Conservation (phyloP, 1,140 invertebrate genomes). For the Euschistus heros region DNA sequence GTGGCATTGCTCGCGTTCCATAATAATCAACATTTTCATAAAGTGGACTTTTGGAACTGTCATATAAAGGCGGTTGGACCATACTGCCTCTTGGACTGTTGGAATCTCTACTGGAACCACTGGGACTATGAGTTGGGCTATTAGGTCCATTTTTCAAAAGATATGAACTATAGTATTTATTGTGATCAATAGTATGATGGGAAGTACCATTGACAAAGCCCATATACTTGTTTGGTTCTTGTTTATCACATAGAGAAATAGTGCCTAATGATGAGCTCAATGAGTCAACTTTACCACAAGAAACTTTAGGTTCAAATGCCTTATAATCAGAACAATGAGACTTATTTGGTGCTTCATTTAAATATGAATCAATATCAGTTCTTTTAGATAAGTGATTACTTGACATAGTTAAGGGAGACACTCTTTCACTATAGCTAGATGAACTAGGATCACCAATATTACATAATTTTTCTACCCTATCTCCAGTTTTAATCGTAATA, state of each 20-base stretch:
- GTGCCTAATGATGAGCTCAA: conserved; percentile 31
- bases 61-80: conserved; percentile 28
- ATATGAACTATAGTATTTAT: conserved; percentile 31
- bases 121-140: conserved; percentile 33
- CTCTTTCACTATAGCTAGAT: background rate
- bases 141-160: conserved; percentile 27
- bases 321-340: conserved; percentile 9
- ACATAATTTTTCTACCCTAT: background rate
- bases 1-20: conserved; percentile 38
- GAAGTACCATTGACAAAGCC: conserved; percentile 27
- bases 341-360: background rate
- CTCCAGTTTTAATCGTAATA: conserved; percentile 16
- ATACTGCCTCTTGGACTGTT: conserved; percentile 48
- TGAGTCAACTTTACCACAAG: conserved; percentile 40
- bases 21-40: conserved; percentile 77
- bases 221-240: conserved; percentile 23
- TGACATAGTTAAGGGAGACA: background rate
- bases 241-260: conserved; percentile 28
- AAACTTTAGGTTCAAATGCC: background rate
- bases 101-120: conserved; percentile 48
- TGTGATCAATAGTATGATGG: conserved; percentile 25
- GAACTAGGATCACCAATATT: background rate
- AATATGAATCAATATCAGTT: background rate
- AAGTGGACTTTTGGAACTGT: conserved; percentile 45
- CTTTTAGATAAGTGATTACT: background rate